Evolutionary conservation across 2,113 vertebrate species (phyloP), one percentile per base, ranked within the genome.

Genomic region (Fulica atra): DNA sequence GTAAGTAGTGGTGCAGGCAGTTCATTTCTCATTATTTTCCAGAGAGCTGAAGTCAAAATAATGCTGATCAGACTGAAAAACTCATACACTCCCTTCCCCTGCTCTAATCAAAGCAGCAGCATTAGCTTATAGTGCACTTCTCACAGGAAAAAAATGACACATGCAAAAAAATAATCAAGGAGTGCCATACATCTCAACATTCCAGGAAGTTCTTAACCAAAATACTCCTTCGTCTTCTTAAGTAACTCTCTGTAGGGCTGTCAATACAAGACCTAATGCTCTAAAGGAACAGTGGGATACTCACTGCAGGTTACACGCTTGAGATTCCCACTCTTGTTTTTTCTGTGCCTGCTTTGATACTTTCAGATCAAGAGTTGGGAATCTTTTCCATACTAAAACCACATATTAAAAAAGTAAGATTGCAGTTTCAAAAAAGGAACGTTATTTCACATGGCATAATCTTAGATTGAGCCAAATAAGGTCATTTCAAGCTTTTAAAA

Each of bases 101-200:
- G 18, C 28, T 38, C 46, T 53, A 95, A 48, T 9, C 44, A 74
- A 85, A 95, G n/a, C 65, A 74, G 31, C 35, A 83, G 29, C 19
- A 83, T 86, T 29, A 77, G 14, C 19, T 82, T 72, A 61, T 7
- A 73, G 65, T 2, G 5, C 25, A 72, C 23, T 40, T 36, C 36
- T 54, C 46, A 35, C 16, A 28, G 16, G 28, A 33, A 31, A 63
- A 77, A 8, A 8, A 46, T 0, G 0, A 60, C 4, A n/a, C 3
- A 6, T 19, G 40, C 4, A 38, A 12, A 51, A 40, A 38, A 70
- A 28, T 9, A 77, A 57, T 28, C 17, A 82, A 36, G 33, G 20
- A 74, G 23, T 38, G 7, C 16, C 42, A 84, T 21, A 24, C 10
- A 35, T 25, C 26, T 53, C 56, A 81, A 63, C 31, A 40, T 72